Percentiles rank a stretch among this genome's conserved stretches.
phyloP scores from a whole-genome alignment of 1,140 invertebrate species.

The Coenobita brevimanus region DNA sequence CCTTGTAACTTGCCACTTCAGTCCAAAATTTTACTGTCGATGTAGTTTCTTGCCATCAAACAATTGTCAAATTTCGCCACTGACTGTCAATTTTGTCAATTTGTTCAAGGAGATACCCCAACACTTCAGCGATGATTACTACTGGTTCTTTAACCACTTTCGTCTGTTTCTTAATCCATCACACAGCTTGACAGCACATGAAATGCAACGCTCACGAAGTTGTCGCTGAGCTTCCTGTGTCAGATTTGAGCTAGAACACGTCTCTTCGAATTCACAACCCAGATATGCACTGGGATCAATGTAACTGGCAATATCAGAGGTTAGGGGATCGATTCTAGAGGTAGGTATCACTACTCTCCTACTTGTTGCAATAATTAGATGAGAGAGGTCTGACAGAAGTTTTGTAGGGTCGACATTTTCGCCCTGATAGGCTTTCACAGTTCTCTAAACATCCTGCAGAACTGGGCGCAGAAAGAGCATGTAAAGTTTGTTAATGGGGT shows the following conservation, averaged over 20 bases:
- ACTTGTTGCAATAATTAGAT: conserved; percentile 7
- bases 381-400: conserved; percentile 6
- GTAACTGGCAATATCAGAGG: conserved; percentile 4
- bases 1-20: not conserved
- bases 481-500: conserved; percentile 33
- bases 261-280: conserved; percentile 12
- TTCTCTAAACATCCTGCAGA: conserved; percentile 6
- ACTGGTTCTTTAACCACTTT: not conserved
- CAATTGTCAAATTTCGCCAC: conserved; percentile 18
- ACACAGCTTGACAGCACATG: not conserved
- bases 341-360: conserved; percentile 7
- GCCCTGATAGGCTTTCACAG: conserved; percentile 5
- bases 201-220: conserved; percentile 4
- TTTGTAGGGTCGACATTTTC: conserved; percentile 24
- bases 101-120: not conserved
- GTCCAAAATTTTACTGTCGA: conserved; percentile 20
- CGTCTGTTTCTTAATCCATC: conserved; percentile 4
- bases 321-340: conserved; percentile 23
- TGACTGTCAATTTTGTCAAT: conserved; percentile 35
- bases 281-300: not conserved
- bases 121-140: conserved; percentile 3
- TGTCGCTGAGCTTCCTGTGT: not conserved
- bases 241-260: not conserved
- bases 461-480: not conserved
- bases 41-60: not conserved